Evolutionary conservation across 2,113 vertebrate species (phyloP).

Genomic region (Oncorhynchus keta): DNA sequence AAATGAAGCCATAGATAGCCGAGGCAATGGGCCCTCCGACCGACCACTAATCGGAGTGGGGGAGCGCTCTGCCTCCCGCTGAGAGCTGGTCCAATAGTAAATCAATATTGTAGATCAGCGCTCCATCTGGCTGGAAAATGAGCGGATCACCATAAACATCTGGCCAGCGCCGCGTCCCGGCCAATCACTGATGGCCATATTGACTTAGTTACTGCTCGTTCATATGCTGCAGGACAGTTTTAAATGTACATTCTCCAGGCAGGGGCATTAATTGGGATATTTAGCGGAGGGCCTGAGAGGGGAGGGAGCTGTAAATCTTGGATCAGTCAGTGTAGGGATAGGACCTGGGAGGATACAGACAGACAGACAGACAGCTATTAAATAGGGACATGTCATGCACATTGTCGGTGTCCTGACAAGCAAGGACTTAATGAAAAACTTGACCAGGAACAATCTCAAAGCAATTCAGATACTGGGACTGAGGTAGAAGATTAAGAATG

Average conservation of each 20-base stretch:
- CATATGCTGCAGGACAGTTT: constrained; percentile 77
- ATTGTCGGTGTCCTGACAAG: background rate
- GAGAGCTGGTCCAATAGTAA: constrained; percentile 33
- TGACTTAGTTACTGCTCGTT: constrained; percentile 80
- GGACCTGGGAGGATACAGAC: background rate
- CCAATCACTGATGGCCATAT: constrained; percentile 68
- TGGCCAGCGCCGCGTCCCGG: constrained; percentile 29
- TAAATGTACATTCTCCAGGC: constrained; percentile 76
- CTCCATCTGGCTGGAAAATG: constrained; percentile 77
- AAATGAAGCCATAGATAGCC: too few relatives aligned
- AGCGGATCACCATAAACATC: constrained; percentile 76
- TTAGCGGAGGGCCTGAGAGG: constrained; percentile 11
- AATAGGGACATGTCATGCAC: constrained; percentile 14
- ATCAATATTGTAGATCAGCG: constrained; percentile 79
- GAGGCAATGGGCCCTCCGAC: too few relatives aligned
- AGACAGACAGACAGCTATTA: background rate
- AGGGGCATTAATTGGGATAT: constrained; percentile 59
- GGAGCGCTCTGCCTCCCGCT: background rate
- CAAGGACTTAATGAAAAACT: too few relatives aligned
- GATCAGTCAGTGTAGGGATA: too few relatives aligned
- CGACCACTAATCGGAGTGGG: too few relatives aligned
- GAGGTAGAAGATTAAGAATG: too few relatives aligned
- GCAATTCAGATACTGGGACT: too few relatives aligned
- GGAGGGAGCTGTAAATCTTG: constrained; percentile 17
- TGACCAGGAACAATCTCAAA: too few relatives aligned